Evolutionary conservation across 2,113 vertebrate genomes (phyloP).

Genomic region (Zingel zingel): DNA sequence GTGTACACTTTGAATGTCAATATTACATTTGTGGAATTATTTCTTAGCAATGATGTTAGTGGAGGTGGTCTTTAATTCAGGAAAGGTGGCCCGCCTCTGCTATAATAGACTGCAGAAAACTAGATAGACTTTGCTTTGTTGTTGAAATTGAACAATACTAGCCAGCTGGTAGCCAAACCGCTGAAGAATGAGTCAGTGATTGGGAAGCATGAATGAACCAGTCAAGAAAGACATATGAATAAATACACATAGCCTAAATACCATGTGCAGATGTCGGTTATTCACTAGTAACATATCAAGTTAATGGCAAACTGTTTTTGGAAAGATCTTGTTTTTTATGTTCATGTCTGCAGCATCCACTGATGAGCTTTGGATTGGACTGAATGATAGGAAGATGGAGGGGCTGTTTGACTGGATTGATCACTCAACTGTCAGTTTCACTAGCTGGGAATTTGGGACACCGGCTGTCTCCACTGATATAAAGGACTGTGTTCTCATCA

Average conservation of each 20-base stretch:
- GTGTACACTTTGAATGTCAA: not conserved
- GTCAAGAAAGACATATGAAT: not conserved
- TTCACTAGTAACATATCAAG: not conserved
- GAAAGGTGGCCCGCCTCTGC: no score
- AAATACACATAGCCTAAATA: not conserved
- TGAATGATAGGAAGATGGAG: slow-evolving; percentile 89
- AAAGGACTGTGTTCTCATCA: slow-evolving; percentile 90
- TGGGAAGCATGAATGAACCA: no score
- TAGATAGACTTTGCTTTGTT: no score
- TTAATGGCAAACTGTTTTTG: not conserved
- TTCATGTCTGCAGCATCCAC: slow-evolving; percentile 74
- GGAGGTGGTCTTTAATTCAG: no score
- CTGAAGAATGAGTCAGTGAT: no score
- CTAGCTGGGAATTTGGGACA: slow-evolving; percentile 87
- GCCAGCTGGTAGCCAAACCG: no score
- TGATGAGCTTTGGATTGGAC: slow-evolving; percentile 91
- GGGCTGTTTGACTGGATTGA: slow-evolving; percentile 93
- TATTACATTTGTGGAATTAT: not conserved
- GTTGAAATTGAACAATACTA: no score
- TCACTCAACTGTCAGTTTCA: slow-evolving; percentile 87
- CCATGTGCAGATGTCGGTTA: no score
- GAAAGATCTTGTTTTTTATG: no score
- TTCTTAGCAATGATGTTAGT: not conserved
- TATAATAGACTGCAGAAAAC: no score
- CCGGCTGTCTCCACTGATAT: slow-evolving; percentile 82